Evolutionary conservation across 2,888 invertebrate genomes (phyloP).

Genomic region (Ctenicera cuprea): DNA sequence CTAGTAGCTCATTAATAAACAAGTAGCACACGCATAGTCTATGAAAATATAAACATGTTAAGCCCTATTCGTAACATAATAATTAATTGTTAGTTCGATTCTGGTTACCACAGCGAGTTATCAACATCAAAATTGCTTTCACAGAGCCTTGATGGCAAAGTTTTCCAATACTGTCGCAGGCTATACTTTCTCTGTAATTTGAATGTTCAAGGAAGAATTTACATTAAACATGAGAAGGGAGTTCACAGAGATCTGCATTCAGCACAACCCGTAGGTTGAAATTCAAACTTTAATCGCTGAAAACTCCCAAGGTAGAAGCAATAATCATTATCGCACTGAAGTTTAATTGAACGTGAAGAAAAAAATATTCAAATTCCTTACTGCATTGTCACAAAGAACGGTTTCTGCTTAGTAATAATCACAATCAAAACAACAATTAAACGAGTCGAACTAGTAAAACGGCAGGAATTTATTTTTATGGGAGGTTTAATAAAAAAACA

Average conservation of each 20-base stretch:
- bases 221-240: conserved; percentile 22
- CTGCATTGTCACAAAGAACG: neutral
- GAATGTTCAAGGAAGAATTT: conserved; percentile 19
- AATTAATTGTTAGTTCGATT: no score
- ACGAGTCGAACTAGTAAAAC: neutral
- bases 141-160: neutral
- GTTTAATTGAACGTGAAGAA: neutral
- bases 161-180: neutral
- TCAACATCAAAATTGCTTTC: no score
- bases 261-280: neutral
- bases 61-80: no score
- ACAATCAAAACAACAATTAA: conserved; percentile 2
- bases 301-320: no score
- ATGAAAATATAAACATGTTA: no score
- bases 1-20: no score
- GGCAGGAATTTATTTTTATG: neutral
- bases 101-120: no score
- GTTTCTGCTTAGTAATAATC: neutral
- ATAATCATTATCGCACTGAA: neutral
- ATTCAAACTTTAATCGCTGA: neutral
- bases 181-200: conserved; percentile 1
- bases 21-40: no score
- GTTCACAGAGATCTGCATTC: neutral
- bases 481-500: neutral
- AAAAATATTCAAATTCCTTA: neutral